Percentiles rank a stretch among this genome's conserved stretches.
These are phyloP conservation scores for Aphelenchoides avenae DNA, from an alignment of 1,140 invertebrate genomes.

Conservation along the genomic window DNA sequence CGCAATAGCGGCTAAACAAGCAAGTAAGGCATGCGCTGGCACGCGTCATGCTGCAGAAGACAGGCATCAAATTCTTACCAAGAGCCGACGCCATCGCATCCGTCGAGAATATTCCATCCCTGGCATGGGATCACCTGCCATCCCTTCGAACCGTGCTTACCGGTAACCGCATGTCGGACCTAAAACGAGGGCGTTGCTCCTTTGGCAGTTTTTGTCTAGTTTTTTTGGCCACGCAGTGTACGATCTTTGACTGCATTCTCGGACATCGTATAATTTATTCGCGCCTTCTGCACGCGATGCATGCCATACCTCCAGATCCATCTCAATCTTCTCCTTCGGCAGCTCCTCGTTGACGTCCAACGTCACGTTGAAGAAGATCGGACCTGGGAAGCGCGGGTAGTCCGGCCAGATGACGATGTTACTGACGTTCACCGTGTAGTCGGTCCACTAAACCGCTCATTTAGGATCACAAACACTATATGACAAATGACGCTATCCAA, in stretches of 20 bases:
- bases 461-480: slow-evolving; percentile 3
- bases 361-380: slow-evolving; percentile 60
- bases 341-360: slow-evolving; percentile 58
- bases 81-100: slow-evolving; percentile 58
- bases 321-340: slow-evolving; percentile 57
- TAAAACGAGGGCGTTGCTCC: too few relatives aligned
- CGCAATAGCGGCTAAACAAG: slow-evolving; percentile 56
- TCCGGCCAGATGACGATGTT: slow-evolving; percentile 60
- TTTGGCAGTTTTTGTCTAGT: too few relatives aligned
- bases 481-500: slow-evolving; percentile 9
- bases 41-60: not conserved
- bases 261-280: too few relatives aligned
- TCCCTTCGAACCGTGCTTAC: slow-evolving; percentile 55
- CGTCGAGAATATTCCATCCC: slow-evolving; percentile 59
- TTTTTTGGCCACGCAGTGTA: too few relatives aligned
- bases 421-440: slow-evolving; percentile 58
- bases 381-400: slow-evolving; percentile 58
- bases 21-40: not conserved
- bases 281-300: too few relatives aligned
- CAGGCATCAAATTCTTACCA: slow-evolving; percentile 32
- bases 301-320: slow-evolving; percentile 52
- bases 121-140: slow-evolving; percentile 60
- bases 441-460: slow-evolving; percentile 49
- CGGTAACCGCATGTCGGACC: slow-evolving; percentile 57
- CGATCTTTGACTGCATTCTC: too few relatives aligned